Percentiles rank a stretch among this genome's conserved stretches.
phyloP scores from a whole-genome alignment of 2,888 invertebrate species.

The Salticus scenicus region DNA sequence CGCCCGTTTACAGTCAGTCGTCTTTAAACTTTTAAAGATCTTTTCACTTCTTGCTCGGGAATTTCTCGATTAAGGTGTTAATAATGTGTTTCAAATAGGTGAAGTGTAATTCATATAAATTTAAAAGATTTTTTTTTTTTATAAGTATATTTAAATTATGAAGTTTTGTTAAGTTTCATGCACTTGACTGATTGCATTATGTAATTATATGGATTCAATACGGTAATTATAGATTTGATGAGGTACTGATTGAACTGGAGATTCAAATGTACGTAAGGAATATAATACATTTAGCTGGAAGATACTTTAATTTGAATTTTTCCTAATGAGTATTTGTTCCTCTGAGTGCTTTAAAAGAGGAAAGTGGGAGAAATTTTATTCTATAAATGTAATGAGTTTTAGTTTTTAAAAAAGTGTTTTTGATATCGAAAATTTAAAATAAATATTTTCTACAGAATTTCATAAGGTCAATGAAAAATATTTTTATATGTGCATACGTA shows the following conservation, averaged over 20 bases:
- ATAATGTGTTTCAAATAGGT: background rate
- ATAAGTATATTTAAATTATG: background rate
- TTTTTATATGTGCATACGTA: no score
- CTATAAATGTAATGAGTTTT: no score
- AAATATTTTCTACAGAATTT: no score
- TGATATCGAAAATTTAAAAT: no score
- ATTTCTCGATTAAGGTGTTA: background rate
- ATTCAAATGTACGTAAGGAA: background rate
- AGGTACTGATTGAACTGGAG: background rate
- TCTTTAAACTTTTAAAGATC: background rate
- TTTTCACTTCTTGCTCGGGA: background rate
- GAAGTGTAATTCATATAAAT: background rate
- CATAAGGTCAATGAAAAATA: no score
- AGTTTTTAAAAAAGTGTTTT: no score
- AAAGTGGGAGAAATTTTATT: no score
- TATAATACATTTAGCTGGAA: no score
- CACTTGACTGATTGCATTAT: background rate
- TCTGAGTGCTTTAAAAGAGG: no score
- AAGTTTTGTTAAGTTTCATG: background rate
- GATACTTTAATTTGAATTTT: no score
- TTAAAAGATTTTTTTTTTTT: background rate
- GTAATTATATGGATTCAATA: background rate
- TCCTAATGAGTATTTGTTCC: no score
- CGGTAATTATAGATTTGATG: background rate
- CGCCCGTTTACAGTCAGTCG: background rate